Percentiles rank a stretch among this genome's conserved stretches.
Evolutionary conservation across 53 echinoderm and acorn worm genomes (phyloP).

Genomic region (Stichopus horrens): DNA sequence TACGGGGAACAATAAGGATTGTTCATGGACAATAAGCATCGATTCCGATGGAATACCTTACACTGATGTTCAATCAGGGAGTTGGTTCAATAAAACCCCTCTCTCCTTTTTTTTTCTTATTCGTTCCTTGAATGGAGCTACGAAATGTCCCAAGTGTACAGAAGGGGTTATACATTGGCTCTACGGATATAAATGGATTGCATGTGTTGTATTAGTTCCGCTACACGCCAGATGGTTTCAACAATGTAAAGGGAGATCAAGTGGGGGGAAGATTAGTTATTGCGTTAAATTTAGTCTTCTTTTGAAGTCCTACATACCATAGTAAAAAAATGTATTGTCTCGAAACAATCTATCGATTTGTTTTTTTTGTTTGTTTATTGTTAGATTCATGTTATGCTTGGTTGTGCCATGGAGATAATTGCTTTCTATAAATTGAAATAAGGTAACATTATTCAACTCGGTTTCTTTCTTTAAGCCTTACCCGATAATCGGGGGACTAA

Average conservation of each 20-base stretch:
- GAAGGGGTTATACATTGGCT: background rate
- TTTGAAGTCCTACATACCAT: too few species aligned
- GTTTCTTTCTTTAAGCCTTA: too few species aligned
- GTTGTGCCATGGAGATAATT: too few species aligned
- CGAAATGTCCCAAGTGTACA: slow-evolving; percentile 3
- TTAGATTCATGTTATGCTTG: background rate
- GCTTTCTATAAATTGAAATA: too few species aligned
- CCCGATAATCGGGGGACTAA: background rate
- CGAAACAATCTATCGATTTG: too few species aligned
- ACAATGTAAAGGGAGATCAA: too few species aligned
- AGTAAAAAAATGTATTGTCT: background rate
- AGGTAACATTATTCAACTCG: too few species aligned
- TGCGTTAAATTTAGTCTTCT: too few species aligned
- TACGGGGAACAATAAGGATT: background rate
- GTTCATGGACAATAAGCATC: background rate
- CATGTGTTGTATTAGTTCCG: background rate
- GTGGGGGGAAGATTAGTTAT: too few species aligned
- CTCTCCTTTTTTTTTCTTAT: background rate
- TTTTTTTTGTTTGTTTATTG: slow-evolving; percentile 9
- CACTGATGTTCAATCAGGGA: slow-evolving; percentile 22
- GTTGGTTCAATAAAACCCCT: background rate
- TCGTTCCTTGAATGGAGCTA: too few species aligned
- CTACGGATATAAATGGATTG: background rate
- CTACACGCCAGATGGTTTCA: slow-evolving; percentile 1
- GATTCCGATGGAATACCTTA: slow-evolving; percentile 15